A percentile compares a stretch with the other conserved stretches of the same genome.
These are phyloP conservation scores for Agonopterix heracliana DNA, from an alignment of 2,888 invertebrate species.

Conservation along the genomic window DNA sequence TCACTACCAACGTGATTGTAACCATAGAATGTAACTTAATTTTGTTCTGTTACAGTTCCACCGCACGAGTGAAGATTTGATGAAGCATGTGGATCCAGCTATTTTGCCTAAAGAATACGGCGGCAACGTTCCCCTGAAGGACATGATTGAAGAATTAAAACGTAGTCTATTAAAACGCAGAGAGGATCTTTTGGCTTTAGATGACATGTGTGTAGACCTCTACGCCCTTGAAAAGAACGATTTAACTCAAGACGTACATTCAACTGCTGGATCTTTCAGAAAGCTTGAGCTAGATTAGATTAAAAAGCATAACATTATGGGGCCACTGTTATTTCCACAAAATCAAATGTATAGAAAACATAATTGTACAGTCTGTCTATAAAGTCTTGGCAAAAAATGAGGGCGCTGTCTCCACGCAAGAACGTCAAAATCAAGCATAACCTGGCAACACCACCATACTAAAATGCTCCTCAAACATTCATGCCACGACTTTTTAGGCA, in stretches of 20 bases:
- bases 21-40: conserved; percentile 11
- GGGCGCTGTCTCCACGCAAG: too few relatives aligned
- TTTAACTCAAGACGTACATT: conserved; percentile 82
- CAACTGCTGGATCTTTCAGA: conserved; percentile 88
- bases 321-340: neutral
- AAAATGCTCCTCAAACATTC: too few relatives aligned
- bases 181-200: conserved; percentile 80
- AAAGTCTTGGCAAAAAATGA: too few relatives aligned
- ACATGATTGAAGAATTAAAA: conserved; percentile 88
- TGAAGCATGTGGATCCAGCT: conserved; percentile 81
- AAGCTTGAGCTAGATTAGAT: conserved; percentile 87
- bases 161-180: conserved; percentile 78
- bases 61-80: conserved; percentile 83
- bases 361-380: neutral
- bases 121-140: conserved; percentile 85
- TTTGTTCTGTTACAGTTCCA: conserved; percentile 77
- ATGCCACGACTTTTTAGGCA: too few relatives aligned
- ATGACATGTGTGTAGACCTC: conserved; percentile 85
- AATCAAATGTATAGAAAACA: neutral
- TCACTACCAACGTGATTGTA: conserved; percentile 1
- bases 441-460: too few relatives aligned
- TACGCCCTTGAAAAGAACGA: conserved; percentile 76
- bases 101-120: conserved; percentile 93
- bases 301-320: neutral
- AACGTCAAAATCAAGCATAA: too few relatives aligned